Conservation (phyloP, 2,797 vertebrate genomes). For the Podarcis siculus region DNA sequence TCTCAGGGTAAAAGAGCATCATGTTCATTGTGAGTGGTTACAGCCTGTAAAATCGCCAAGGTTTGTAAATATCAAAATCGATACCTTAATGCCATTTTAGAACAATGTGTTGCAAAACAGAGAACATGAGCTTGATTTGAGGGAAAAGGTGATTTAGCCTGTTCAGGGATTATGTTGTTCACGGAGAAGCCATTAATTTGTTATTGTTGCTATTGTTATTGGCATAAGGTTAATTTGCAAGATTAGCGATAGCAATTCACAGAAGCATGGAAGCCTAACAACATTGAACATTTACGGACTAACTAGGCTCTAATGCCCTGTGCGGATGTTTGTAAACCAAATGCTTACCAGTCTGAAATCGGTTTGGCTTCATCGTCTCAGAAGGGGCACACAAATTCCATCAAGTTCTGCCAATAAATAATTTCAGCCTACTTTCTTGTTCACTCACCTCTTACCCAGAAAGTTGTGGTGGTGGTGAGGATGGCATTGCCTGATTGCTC, state of each 20-base stretch:
- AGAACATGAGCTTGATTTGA: constrained; percentile 30
- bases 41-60: constrained; percentile 38
- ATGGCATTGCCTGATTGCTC: too few species aligned
- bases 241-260: not conserved
- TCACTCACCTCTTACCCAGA: too few species aligned
- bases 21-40: constrained; percentile 45
- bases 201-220: too few species aligned
- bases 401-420: too few species aligned
- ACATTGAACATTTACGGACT: not conserved
- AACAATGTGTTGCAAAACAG: constrained; percentile 45
- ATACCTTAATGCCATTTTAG: constrained; percentile 34
- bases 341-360: too few species aligned
- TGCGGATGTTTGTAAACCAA: not conserved
- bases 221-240: not conserved
- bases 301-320: not conserved
- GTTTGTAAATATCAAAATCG: constrained; percentile 43
- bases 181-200: not conserved
- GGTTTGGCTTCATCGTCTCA: too few species aligned
- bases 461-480: too few species aligned
- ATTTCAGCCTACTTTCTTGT: too few species aligned
- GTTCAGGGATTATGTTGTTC: not conserved
- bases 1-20: constrained; percentile 33
- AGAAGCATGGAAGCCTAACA: not conserved
- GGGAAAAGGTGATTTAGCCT: not conserved
- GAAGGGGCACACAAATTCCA: too few species aligned